Evolutionary conservation across 1,140 invertebrate genomes (phyloP).

Genomic region (Pogonomyrmex californicus): DNA sequence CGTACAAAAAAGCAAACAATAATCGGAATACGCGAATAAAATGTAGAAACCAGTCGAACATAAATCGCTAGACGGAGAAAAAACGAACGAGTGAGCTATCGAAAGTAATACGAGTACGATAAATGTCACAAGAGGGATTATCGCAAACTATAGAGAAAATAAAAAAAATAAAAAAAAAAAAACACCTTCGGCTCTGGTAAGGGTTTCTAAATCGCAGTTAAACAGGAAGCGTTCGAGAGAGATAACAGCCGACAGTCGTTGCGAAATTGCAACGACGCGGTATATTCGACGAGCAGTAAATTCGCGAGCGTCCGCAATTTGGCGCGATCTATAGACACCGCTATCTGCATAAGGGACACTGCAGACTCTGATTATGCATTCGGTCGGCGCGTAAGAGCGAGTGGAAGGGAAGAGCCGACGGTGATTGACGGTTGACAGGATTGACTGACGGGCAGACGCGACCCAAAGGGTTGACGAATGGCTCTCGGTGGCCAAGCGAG

Average conservation of each 20-base stretch:
- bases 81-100: not conserved
- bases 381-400: slow-evolving; percentile 56
- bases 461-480: slow-evolving; percentile 77
- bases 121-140: slow-evolving; percentile 34
- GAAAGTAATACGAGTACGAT: slow-evolving; percentile 24
- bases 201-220: slow-evolving; percentile 58
- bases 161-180: not conserved
- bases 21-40: slow-evolving; percentile 14
- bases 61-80: slow-evolving; percentile 13
- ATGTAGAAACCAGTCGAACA: not conserved
- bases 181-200: slow-evolving; percentile 20
- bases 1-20: not conserved
- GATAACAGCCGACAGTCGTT: slow-evolving; percentile 58
- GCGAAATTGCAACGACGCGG: slow-evolving; percentile 55
- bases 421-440: slow-evolving; percentile 77
- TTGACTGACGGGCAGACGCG: slow-evolving; percentile 76
- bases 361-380: slow-evolving; percentile 71
- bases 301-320: slow-evolving; percentile 62
- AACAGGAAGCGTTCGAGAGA: slow-evolving; percentile 41
- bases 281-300: slow-evolving; percentile 61
- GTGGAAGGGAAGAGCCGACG: slow-evolving; percentile 67
- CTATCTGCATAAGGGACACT: slow-evolving; percentile 65
- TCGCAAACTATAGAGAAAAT: slow-evolving; percentile 28
- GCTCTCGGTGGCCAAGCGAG: slow-evolving; percentile 67
- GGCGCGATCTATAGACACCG: slow-evolving; percentile 59